phyloP scores from a whole-genome alignment of 2,888 invertebrate genomes.

The Priocnemis perturbator region DNA sequence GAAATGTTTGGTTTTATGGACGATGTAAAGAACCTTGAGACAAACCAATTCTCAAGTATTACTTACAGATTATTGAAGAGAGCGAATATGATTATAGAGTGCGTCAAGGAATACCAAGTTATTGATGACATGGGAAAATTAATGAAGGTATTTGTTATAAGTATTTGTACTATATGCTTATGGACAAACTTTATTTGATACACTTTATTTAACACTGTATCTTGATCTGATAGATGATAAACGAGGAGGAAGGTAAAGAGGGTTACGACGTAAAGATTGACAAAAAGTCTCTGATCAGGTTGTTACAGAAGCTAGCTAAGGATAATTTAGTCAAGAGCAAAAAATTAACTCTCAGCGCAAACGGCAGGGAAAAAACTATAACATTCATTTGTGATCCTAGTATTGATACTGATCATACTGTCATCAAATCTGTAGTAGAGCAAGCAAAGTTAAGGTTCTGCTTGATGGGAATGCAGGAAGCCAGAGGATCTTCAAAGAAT shows the following conservation, averaged over 20 bases:
- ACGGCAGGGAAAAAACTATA: slow-evolving; percentile 74
- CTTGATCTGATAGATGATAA: slow-evolving; percentile 72
- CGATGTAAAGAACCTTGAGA: slow-evolving; percentile 55
- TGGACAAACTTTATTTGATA: neutral
- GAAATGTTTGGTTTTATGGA: slow-evolving; percentile 66
- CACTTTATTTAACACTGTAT: neutral
- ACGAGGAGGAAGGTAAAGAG: slow-evolving; percentile 77
- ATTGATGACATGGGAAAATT: slow-evolving; percentile 78
- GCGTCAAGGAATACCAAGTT: slow-evolving; percentile 79
- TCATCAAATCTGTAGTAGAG: slow-evolving; percentile 79
- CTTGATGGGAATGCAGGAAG: slow-evolving; percentile 46
- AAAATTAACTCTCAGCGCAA: slow-evolving; percentile 75
- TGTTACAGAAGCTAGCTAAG: slow-evolving; percentile 78
- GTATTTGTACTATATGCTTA: slow-evolving; percentile 5
- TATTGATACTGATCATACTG: slow-evolving; percentile 75
- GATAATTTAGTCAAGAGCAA: slow-evolving; percentile 79
- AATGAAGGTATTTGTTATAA: slow-evolving; percentile 70
- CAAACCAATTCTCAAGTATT: slow-evolving; percentile 58
- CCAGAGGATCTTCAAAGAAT: slow-evolving; percentile 21
- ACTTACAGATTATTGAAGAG: slow-evolving; percentile 77
- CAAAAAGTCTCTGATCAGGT: slow-evolving; percentile 80
- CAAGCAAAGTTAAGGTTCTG: slow-evolving; percentile 79
- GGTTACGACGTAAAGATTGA: slow-evolving; percentile 79
- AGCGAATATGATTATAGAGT: slow-evolving; percentile 80
- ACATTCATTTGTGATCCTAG: slow-evolving; percentile 78